Base-by-base conservation (phyloP, 2,888 invertebrate species). In the Megastigmus dorsalis region DNA sequence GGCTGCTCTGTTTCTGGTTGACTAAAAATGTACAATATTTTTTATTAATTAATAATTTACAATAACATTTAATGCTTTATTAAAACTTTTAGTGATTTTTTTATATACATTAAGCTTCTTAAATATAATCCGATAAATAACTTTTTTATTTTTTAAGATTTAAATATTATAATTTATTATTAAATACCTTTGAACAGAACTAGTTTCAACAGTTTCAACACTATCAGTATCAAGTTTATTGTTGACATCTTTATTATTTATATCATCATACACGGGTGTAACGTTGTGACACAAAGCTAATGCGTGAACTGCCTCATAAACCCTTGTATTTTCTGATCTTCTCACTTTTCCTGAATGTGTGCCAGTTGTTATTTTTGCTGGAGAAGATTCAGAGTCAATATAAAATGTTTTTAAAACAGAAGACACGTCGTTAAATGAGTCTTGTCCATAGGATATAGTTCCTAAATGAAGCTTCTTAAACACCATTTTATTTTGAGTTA, bases 401-500 rank as follows among this genome's bases (percentile, higher is more conserved):
- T 86, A 87, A 70, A 82, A 86, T 41, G 82, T 79, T 57, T 84
- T 83, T 15, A 86, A 75, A 38, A 83, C 84, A 0, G 82, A 78
- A 0, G 80, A 84, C 77, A 93, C 93, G 90, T 97, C 96, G 88
- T 94, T 93, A 89, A 97, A 96, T 38, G 94, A 94, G 82, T 95
- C 95, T 63, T 93, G 91, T 69, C 95, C 94, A 87, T 96, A 99
- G 18, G 96, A 93, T 0, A 96, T 97, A 48, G 97, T 97, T 10
- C 98, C 99, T 43, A 99, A 89, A 88, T 98, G 98, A 30, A 99
- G 91, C 84, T 96, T 95, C 86, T 98, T 98, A 84, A 99, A 96
- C 0, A 98, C 95, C 99, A 99, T 99, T 85, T 98, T 98, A 88
- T 99, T 99, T 89, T 98, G 97, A 0, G 99, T 99, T 26, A 99